These are phyloP conservation scores for Bubo bubo DNA, from an alignment of 2,113 vertebrate species.

Conservation along the genomic window DNA sequence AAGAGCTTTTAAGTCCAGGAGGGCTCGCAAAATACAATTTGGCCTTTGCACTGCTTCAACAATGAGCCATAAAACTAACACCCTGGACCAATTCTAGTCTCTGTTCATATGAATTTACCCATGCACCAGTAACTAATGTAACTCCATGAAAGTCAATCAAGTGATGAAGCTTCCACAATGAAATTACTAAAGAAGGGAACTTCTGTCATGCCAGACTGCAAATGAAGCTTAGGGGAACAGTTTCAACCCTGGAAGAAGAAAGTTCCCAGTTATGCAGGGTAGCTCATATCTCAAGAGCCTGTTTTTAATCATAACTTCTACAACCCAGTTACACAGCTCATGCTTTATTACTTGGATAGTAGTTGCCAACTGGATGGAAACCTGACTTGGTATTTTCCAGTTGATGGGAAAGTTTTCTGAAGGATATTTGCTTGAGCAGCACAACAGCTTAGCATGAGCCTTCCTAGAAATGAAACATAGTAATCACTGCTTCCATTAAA, in stretches of 20 bases:
- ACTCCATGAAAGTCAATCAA: neutral
- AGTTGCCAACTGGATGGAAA: slow-evolving; percentile 45
- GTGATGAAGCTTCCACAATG: neutral
- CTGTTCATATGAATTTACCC: neutral
- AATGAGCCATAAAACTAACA: slow-evolving; percentile 31
- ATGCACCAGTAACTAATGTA: neutral
- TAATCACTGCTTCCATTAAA: neutral
- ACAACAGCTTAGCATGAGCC: neutral
- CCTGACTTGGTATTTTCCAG: neutral
- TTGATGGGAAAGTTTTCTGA: neutral
- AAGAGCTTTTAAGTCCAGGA: slow-evolving; percentile 12
- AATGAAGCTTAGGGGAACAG: neutral
- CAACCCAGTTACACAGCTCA: neutral
- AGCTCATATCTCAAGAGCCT: neutral
- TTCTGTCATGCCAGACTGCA: slow-evolving; percentile 31
- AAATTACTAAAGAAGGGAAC: slow-evolving; percentile 27
- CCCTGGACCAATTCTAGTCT: neutral
- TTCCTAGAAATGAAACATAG: neutral
- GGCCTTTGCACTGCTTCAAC: slow-evolving; percentile 24
- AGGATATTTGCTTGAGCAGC: neutral
- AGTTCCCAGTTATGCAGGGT: neutral
- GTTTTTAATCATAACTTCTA: slow-evolving; percentile 30
- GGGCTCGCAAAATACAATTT: slow-evolving; percentile 9
- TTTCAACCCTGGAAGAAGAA: neutral
- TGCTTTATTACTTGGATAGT: slow-evolving; percentile 15